These are phyloP conservation scores for Bemisia tabaci DNA, from an alignment of 1,140 invertebrate species.

Conservation along the genomic window DNA sequence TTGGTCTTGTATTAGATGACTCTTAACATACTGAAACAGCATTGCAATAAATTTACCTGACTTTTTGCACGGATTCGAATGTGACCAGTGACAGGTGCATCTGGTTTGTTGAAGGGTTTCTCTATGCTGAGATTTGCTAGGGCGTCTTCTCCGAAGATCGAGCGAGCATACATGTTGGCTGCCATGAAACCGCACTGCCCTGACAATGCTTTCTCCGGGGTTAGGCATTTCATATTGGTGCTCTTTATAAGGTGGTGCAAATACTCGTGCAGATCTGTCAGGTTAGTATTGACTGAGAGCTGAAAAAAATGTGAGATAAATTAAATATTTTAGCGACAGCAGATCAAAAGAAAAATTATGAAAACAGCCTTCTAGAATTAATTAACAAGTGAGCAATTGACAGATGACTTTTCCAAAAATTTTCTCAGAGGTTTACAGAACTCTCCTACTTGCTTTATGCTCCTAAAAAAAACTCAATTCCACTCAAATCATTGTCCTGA, in stretches of 20 bases:
- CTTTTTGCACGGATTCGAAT: conserved; percentile 96
- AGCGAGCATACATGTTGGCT: conserved; percentile 96
- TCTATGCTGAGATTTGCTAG: conserved; percentile 97
- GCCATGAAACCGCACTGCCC: conserved; percentile 99
- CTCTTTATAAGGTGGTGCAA: conserved; percentile 80
- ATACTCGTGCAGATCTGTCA: conserved; percentile 87
- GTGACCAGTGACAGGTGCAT: conserved; percentile 84
- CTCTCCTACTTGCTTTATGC: no score
- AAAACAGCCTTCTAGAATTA: no score
- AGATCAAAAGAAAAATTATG: no score
- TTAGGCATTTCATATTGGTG: conserved; percentile 98
- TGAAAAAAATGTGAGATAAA: no score
- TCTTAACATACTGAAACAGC: background rate
- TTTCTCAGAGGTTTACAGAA: no score
- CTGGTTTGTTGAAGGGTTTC: conserved; percentile 74
- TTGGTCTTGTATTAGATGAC: background rate
- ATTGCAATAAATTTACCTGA: conserved; percentile 40
- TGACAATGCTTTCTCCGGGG: conserved; percentile 84
- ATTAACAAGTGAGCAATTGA: no score
- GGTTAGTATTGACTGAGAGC: conserved; percentile 88
- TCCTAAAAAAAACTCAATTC: no score
- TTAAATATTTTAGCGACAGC: no score
- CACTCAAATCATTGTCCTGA: no score
- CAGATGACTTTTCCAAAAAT: no score
- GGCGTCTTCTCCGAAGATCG: conserved; percentile 98